These are phyloP conservation scores for Malacoraja senta DNA, from an alignment of 2,797 vertebrate genomes.

Conservation along the genomic window DNA sequence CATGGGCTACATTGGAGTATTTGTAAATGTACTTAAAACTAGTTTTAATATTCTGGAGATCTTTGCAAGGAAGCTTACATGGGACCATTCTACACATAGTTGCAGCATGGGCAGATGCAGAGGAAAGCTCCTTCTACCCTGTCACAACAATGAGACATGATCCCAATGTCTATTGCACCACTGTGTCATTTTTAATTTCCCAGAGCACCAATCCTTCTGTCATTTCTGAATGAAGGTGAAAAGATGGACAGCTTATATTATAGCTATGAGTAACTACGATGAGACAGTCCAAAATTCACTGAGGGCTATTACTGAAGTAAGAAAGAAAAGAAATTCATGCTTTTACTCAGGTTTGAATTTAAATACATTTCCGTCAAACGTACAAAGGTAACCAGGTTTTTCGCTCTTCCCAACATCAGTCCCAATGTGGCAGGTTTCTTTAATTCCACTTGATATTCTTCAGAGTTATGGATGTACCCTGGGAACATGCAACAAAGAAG, in stretches of 20 bases:
- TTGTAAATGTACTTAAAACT: not conserved
- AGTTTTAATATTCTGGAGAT: not conserved
- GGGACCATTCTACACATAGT: not conserved
- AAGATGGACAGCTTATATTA: not conserved
- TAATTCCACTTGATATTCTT: not conserved
- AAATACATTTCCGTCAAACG: not conserved
- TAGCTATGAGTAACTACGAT: not conserved
- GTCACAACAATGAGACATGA: not conserved
- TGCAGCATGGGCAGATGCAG: not conserved
- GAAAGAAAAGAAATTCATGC: not conserved
- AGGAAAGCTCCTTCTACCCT: not conserved
- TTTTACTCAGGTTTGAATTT: not conserved
- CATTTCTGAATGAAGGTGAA: not conserved
- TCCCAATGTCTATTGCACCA: not conserved
- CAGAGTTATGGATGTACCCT: not conserved
- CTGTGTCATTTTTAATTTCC: constrained; percentile 16
- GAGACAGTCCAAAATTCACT: not conserved
- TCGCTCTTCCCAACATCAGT: not conserved
- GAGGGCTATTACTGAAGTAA: not conserved
- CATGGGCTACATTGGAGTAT: not conserved
- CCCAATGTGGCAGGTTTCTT: not conserved
- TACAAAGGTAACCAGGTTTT: not conserved
- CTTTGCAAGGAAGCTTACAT: not conserved
- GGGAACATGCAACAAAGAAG: not conserved
- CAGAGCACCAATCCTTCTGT: not conserved